Evolutionary conservation across 1,140 invertebrate genomes (phyloP).

Genomic region (Formica exsecta): DNA sequence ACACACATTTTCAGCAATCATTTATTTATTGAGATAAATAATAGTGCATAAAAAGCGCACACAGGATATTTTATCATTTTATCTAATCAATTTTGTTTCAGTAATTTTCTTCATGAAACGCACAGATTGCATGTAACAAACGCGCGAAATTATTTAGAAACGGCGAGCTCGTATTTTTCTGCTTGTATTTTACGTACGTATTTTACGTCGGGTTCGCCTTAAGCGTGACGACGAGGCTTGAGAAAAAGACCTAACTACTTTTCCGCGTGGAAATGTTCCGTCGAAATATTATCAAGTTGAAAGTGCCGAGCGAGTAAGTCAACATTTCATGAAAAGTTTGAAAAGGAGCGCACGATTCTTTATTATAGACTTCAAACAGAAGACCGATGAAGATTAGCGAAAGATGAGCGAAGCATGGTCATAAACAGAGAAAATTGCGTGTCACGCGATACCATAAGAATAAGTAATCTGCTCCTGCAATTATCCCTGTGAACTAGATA

Average conservation of each 20-base stretch:
- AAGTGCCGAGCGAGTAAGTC: constrained; percentile 20
- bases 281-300: constrained; percentile 28
- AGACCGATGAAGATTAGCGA: too few relatives aligned
- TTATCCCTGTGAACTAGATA: background rate
- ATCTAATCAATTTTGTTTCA: background rate
- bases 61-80: background rate
- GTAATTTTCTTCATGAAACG: background rate
- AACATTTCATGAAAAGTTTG: constrained; percentile 39
- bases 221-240: background rate
- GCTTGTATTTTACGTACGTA: background rate
- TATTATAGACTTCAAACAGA: constrained; percentile 11
- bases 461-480: constrained; percentile 19
- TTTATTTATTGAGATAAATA: constrained; percentile 14
- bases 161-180: background rate
- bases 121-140: background rate
- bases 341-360: constrained; percentile 22
- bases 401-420: background rate
- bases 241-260: constrained; percentile 24
- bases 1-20: background rate
- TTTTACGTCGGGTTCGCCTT: background rate
- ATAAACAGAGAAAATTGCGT: constrained; percentile 38
- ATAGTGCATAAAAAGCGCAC: too few relatives aligned
- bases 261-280: background rate
- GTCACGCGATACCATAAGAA: background rate
- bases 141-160: constrained; percentile 17